Evolutionary conservation across 2,888 invertebrate species (phyloP).

Genomic region (Chironomus tentans): DNA sequence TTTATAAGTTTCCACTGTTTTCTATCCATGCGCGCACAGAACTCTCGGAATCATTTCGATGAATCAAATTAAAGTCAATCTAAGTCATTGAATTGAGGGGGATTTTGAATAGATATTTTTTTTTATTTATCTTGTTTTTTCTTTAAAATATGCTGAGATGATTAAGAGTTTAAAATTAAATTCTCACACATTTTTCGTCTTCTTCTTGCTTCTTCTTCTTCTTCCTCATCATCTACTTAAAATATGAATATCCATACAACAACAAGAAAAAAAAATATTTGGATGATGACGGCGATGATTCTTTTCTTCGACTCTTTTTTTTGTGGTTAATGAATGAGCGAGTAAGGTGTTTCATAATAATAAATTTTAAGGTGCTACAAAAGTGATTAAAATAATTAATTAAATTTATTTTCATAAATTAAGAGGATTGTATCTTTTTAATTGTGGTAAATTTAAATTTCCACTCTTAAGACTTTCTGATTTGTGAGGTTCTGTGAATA

Average conservation of each 20-base stretch:
- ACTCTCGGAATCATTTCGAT: no score
- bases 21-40: no score
- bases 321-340: background rate
- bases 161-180: constrained; percentile 2
- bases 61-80: background rate
- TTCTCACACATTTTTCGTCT: background rate
- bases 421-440: background rate
- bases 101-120: background rate
- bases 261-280: background rate
- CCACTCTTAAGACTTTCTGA: background rate
- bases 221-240: background rate
- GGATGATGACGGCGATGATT: background rate
- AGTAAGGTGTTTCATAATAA: background rate
- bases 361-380: background rate
- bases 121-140: no score
- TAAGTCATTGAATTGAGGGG: background rate
- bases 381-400: constrained; percentile 5
- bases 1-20: background rate
- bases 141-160: background rate
- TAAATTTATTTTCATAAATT: background rate
- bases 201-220: background rate
- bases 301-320: background rate
- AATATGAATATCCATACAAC: background rate
- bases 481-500: no score
- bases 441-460: background rate